phyloP scores from a whole-genome alignment of 2,888 invertebrate genomes.

The Plagodis pulveraria region DNA sequence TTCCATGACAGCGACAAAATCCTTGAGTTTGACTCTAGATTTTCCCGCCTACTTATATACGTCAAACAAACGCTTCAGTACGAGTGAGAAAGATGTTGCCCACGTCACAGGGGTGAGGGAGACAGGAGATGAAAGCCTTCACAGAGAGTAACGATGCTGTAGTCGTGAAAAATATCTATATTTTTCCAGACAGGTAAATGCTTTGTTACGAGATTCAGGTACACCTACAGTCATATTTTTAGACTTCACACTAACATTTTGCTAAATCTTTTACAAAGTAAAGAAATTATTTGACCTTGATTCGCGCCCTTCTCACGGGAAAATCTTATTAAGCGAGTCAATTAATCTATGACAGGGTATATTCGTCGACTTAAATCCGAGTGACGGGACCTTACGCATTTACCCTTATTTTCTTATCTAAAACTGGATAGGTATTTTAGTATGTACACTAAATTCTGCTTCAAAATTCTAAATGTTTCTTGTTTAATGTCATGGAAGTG shows the following conservation, averaged over 20 bases:
- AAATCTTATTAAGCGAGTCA: not conserved
- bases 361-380: not conserved
- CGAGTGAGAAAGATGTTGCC: conserved; percentile 45
- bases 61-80: conserved; percentile 51
- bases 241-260: not conserved
- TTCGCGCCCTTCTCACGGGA: not conserved
- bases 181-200: conserved; percentile 12
- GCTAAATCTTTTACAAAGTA: not conserved
- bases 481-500: no score
- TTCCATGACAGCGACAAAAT: conserved; percentile 45
- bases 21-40: conserved; percentile 54
- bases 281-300: no score
- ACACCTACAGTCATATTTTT: not conserved
- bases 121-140: conserved; percentile 56
- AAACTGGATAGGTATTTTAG: no score
- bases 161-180: conserved; percentile 17
- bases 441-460: no score
- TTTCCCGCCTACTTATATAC: conserved; percentile 60
- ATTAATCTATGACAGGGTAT: not conserved
- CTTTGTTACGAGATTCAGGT: conserved; percentile 4
- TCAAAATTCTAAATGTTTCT: no score
- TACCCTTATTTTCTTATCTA: no score
- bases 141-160: conserved; percentile 49
- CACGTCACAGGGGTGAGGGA: conserved; percentile 44
- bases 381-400: no score